phyloP scores from a whole-genome alignment of 2,797 vertebrate genomes.

The Hemibagrus guttatus region DNA sequence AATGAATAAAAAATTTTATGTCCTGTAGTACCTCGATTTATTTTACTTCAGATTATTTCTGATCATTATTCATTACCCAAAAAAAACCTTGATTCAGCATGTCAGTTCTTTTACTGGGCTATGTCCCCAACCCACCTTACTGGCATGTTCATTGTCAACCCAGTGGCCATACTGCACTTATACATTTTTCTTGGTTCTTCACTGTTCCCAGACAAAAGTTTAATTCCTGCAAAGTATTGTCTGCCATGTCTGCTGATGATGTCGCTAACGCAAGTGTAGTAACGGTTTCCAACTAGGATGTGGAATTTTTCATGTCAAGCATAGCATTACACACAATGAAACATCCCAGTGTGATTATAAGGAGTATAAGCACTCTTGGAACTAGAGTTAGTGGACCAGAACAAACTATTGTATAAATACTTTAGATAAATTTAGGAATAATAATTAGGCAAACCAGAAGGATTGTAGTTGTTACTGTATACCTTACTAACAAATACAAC shows the following conservation, averaged over 20 bases:
- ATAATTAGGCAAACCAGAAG: background rate
- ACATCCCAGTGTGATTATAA: background rate
- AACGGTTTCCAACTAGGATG: background rate
- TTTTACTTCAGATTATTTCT: background rate
- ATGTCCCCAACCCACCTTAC: background rate
- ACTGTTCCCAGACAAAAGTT: background rate
- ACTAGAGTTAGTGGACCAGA: background rate
- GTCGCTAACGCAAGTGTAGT: background rate
- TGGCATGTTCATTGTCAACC: background rate
- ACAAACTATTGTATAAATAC: background rate
- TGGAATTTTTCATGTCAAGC: background rate
- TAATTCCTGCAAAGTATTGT: background rate
- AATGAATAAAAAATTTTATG: background rate
- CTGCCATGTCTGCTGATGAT: background rate
- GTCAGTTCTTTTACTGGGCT: background rate
- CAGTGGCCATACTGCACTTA: background rate
- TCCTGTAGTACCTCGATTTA: background rate
- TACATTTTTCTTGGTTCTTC: background rate
- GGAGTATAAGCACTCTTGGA: background rate
- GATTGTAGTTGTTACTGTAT: background rate
- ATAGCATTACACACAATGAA: background rate
- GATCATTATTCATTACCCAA: background rate
- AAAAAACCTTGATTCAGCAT: background rate
- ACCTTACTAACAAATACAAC: too few relatives aligned
- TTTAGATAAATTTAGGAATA: background rate